Percentiles rank a stretch among this genome's conserved stretches.
Conservation (phyloP, 1,140 invertebrate species). For the Dryas iulia region DNA sequence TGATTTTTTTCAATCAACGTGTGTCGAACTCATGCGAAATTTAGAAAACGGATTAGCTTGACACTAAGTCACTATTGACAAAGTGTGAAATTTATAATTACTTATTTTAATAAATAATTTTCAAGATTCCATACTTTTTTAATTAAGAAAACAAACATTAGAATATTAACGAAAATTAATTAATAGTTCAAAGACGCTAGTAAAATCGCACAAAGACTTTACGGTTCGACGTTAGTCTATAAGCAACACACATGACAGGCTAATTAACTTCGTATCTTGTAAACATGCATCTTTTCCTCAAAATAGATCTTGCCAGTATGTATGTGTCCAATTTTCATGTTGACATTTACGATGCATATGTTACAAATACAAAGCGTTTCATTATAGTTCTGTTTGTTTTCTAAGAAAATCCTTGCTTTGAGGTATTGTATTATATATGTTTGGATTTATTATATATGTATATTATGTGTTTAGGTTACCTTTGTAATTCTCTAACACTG, state of each 20-base stretch:
- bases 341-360: conserved; percentile 21
- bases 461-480: too few relatives aligned
- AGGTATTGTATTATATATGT: too few relatives aligned
- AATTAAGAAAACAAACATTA: neutral
- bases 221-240: neutral
- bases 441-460: too few relatives aligned
- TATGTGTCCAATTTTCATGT: conserved; percentile 17
- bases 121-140: too few relatives aligned
- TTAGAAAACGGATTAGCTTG: too few relatives aligned
- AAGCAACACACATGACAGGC: conserved; percentile 13
- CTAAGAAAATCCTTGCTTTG: neutral
- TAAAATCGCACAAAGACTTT: neutral
- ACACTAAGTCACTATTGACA: too few relatives aligned
- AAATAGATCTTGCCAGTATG: conserved; percentile 11
- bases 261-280: conserved; percentile 23
- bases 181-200: neutral
- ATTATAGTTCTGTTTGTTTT: neutral
- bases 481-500: too few relatives aligned
- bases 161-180: neutral
- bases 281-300: conserved; percentile 13
- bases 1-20: too few relatives aligned
- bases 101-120: too few relatives aligned
- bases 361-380: neutral
- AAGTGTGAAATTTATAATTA: too few relatives aligned
- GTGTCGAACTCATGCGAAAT: too few relatives aligned